phyloP scores from a whole-genome alignment of 1,140 invertebrate species.

The Diuraphis noxia region DNA sequence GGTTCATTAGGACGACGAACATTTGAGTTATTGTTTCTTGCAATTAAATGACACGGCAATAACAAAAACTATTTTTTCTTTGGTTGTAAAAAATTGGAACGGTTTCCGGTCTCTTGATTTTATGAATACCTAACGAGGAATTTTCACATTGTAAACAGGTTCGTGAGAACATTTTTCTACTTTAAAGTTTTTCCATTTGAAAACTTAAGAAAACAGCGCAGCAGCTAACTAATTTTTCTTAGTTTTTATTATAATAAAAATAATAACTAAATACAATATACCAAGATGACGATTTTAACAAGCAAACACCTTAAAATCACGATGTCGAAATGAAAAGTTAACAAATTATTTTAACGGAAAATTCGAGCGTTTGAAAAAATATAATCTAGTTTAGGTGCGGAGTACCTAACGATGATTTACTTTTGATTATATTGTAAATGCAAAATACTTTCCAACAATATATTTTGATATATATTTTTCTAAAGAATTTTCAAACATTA shows the following conservation, averaged over 20 bases:
- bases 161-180: slow-evolving; percentile 19
- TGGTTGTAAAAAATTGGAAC: slow-evolving; percentile 31
- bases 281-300: background rate
- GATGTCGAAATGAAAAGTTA: background rate
- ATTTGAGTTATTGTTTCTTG: slow-evolving; percentile 51
- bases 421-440: background rate
- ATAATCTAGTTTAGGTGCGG: background rate
- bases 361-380: background rate
- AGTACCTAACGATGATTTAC: background rate
- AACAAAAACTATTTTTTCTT: slow-evolving; percentile 46
- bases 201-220: background rate
- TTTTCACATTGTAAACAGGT: slow-evolving; percentile 33
- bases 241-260: background rate
- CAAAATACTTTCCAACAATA: background rate
- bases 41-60: slow-evolving; percentile 53
- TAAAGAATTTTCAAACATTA: background rate
- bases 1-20: slow-evolving; percentile 46
- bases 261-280: background rate
- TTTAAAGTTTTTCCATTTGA: slow-evolving; percentile 24
- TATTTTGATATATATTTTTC: background rate
- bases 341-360: background rate
- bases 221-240: background rate
- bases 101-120: slow-evolving; percentile 48
- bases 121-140: slow-evolving; percentile 52
- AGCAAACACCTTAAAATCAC: background rate